phyloP scores from a whole-genome alignment of 2,888 invertebrate species.

The Phortica okadai region DNA sequence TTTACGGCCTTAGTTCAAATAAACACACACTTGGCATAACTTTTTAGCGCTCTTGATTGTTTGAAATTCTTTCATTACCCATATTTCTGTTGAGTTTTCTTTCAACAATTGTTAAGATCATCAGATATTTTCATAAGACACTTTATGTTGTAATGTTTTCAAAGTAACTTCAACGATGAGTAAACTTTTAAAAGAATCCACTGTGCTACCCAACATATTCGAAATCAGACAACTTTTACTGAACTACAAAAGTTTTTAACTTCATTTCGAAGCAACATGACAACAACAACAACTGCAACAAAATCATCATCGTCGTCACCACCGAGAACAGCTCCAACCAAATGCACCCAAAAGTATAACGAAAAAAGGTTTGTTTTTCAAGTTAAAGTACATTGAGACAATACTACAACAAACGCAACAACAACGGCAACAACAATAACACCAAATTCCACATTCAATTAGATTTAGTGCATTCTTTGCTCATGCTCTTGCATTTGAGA shows the following conservation, averaged over 20 bases:
- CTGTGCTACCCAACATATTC: not conserved
- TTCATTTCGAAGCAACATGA: not conserved
- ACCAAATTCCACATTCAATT: not conserved
- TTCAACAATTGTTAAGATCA: too few relatives aligned
- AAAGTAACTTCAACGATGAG: not conserved
- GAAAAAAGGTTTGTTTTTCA: not conserved
- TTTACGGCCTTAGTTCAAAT: too few relatives aligned
- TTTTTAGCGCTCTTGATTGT: too few relatives aligned
- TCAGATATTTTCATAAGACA: too few relatives aligned
- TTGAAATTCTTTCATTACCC: too few relatives aligned
- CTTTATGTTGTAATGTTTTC: not conserved
- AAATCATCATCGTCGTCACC: not conserved
- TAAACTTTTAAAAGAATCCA: not conserved
- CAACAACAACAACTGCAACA: not conserved
- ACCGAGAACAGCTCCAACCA: not conserved
- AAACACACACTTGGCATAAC: too few relatives aligned
- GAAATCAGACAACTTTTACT: not conserved
- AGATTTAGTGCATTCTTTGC: conserved; percentile 1
- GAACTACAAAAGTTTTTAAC: not conserved
- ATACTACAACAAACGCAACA: not conserved
- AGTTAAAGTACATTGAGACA: not conserved
- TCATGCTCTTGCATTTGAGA: not conserved
- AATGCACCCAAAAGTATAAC: not conserved
- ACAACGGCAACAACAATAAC: too few relatives aligned
- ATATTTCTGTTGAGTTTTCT: too few relatives aligned